Evolutionary conservation across 1,140 invertebrate genomes (phyloP).

Genomic region (Bombyx mandarina): DNA sequence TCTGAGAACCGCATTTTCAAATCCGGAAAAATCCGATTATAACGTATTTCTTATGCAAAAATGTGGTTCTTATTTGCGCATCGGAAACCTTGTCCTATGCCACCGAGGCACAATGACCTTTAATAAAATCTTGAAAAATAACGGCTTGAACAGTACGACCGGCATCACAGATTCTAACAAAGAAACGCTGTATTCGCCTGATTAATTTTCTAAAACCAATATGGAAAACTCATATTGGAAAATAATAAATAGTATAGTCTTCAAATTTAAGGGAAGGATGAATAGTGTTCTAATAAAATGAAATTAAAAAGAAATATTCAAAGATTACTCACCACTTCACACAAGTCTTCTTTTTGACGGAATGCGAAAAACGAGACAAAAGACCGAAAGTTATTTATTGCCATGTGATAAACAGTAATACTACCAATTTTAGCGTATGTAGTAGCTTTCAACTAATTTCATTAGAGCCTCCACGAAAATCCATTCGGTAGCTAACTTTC

Average conservation of each 20-base stretch:
- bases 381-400: too few species aligned
- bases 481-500: too few species aligned
- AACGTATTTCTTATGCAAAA: slow-evolving; percentile 10
- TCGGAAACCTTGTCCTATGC: slow-evolving; percentile 19
- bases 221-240: too few species aligned
- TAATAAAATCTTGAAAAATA: slow-evolving; percentile 61
- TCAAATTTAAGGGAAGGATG: too few species aligned
- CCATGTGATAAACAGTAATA: too few species aligned
- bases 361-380: slow-evolving; percentile 14
- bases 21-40: slow-evolving; percentile 15
- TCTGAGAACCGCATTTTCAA: slow-evolving; percentile 1
- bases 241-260: too few species aligned
- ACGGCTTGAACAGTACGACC: slow-evolving; percentile 36
- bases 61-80: slow-evolving; percentile 10
- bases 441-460: too few species aligned
- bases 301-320: too few species aligned
- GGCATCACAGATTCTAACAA: slow-evolving; percentile 17
- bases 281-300: too few species aligned
- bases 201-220: too few species aligned
- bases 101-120: slow-evolving; percentile 51
- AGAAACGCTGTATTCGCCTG: not conserved
- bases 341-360: slow-evolving; percentile 36
- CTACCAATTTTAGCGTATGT: too few species aligned
- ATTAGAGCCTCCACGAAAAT: too few species aligned
- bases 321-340: slow-evolving; percentile 40